Conservation (phyloP, 2,888 invertebrate genomes). For the Drosophila birchii region DNA sequence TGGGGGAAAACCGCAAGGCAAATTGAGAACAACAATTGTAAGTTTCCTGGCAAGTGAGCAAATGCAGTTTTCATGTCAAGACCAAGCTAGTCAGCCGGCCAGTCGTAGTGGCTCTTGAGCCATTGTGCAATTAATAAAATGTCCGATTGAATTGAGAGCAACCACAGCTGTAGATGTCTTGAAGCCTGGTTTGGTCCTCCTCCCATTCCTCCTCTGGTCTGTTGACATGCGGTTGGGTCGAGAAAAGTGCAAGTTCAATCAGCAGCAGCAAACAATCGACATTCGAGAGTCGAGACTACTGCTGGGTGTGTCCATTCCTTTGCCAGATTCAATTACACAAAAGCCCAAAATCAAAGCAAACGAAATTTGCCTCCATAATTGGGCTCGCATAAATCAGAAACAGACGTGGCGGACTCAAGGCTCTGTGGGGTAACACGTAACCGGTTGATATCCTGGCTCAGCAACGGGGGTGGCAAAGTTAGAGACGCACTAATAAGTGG, state of each 20-base stretch:
- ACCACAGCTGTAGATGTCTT: constrained; percentile 60
- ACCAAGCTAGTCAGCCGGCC: constrained; percentile 44
- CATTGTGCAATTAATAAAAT: constrained; percentile 73
- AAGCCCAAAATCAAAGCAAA: constrained; percentile 42
- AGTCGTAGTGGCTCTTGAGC: constrained; percentile 30
- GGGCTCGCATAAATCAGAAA: constrained; percentile 43
- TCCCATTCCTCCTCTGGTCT: constrained; percentile 18
- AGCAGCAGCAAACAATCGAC: constrained; percentile 32
- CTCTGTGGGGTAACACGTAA: not conserved
- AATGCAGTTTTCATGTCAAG: constrained; percentile 50
- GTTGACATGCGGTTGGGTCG: constrained; percentile 35
- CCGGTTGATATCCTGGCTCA: constrained; percentile 4
- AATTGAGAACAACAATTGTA: constrained; percentile 51
- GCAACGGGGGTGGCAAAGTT: not conserved
- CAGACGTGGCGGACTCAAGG: constrained; percentile 4
- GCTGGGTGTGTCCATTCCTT: constrained; percentile 37
- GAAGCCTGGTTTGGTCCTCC: constrained; percentile 31
- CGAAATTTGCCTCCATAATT: constrained; percentile 58
- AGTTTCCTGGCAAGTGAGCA: constrained; percentile 52
- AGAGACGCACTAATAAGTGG: constrained; percentile 7
- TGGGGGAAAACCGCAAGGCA: constrained; percentile 61
- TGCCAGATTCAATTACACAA: constrained; percentile 67
- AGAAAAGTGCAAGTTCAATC: constrained; percentile 52
- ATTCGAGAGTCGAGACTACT: constrained; percentile 22
- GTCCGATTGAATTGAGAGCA: constrained; percentile 70